Conservation (phyloP, 2,113 vertebrate genomes). For the Mesocricetus auratus region DNA sequence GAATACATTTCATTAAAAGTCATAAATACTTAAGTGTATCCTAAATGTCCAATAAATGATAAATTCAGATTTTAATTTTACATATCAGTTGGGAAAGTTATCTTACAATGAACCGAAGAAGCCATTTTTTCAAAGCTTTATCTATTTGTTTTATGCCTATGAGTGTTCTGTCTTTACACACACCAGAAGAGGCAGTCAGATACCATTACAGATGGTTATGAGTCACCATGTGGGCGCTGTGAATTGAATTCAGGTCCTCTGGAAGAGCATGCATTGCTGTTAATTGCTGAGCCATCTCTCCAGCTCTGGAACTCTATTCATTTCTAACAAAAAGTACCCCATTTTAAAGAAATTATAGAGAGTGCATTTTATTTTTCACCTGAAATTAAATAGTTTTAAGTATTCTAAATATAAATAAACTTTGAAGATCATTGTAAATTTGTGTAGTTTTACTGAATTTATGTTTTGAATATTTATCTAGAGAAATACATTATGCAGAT, state of each 20-base stretch:
- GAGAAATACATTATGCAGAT: slow-evolving; percentile 31
- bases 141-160: too few species aligned
- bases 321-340: not conserved
- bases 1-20: not conserved
- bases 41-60: not conserved
- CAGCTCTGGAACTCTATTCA: not conserved
- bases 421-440: slow-evolving; percentile 25
- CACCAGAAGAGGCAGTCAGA: too few species aligned
- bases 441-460: slow-evolving; percentile 37
- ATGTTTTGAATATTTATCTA: slow-evolving; percentile 22
- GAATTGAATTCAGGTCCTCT: too few species aligned
- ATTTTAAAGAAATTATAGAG: slow-evolving; percentile 45
- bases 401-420: slow-evolving; percentile 1
- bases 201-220: too few species aligned
- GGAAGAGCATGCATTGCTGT: too few species aligned
- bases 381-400: slow-evolving; percentile 62
- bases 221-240: too few species aligned
- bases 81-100: slow-evolving; percentile 16
- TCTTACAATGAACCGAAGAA: not conserved
- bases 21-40: not conserved
- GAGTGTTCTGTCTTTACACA: too few species aligned
- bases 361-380: slow-evolving; percentile 16
- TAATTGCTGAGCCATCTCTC: too few species aligned
- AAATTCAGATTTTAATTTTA: slow-evolving; percentile 39
- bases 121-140: not conserved